Evolutionary conservation across 2,888 invertebrate genomes (phyloP).

Genomic region (Nesidiocoris tenuis): DNA sequence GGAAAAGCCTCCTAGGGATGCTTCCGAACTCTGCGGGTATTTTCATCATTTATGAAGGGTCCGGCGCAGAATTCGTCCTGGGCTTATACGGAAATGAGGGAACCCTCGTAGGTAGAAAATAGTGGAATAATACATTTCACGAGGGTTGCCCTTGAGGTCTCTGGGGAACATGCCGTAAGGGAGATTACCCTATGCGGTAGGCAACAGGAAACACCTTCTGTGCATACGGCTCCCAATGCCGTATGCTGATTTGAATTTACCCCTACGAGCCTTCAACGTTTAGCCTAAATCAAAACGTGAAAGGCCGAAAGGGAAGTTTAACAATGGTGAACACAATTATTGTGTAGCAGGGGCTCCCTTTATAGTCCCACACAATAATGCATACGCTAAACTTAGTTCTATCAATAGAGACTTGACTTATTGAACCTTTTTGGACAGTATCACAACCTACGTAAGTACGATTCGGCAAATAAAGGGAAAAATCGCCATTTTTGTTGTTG

Average conservation of each 20-base stretch:
- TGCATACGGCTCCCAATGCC: neutral
- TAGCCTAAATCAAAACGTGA: neutral
- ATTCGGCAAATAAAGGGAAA: too few species aligned
- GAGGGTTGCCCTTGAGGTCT: neutral
- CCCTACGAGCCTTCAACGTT: neutral
- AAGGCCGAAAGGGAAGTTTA: neutral
- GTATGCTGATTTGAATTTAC: neutral
- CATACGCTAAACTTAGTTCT: too few species aligned
- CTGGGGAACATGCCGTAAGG: neutral
- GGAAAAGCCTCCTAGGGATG: too few species aligned
- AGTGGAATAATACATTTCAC: neutral
- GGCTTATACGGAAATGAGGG: neutral
- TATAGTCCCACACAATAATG: too few species aligned
- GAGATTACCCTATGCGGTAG: neutral
- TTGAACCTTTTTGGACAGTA: too few species aligned
- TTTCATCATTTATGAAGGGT: neutral
- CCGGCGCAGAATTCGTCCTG: neutral
- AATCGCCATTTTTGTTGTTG: too few species aligned
- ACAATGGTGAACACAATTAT: too few species aligned
- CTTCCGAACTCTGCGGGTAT: neutral
- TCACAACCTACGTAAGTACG: too few species aligned
- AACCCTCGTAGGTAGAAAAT: neutral
- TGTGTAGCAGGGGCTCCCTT: too few species aligned
- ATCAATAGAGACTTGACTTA: too few species aligned
- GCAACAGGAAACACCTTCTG: neutral